Evolutionary conservation across 2,888 invertebrate genomes (phyloP), one percentile per base, ranked within the genome.

Genomic region (Brenthis ino): DNA sequence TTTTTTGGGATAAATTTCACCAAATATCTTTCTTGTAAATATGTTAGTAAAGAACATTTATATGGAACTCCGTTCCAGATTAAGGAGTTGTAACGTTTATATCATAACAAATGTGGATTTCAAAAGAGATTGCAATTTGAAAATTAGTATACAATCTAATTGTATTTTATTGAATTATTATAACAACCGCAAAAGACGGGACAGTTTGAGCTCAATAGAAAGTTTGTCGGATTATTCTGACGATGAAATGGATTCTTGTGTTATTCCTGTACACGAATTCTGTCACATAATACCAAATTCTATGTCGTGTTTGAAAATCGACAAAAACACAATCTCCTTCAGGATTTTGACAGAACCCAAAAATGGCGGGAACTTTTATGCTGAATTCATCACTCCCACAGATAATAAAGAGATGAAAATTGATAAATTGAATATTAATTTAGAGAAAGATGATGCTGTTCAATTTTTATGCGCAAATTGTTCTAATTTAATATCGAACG

Each of bases 11-110:
- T 16, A 50, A n/a, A 14, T 0, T 24, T 37, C 8, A 24, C 16
- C 33, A 14, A 14, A 8, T 16, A 33, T n/a, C 58, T 66, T 57
- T n/a, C 58, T 66, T 57, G 65, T 60, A 68, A 51, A 91, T 85
- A 85, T 93, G 93, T 85, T 93, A 81, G 83, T 93, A 65, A 89
- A 93, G 76, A 87, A 86, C 82, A 85, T 94, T 77, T 88, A 95
- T 75, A 90, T 95, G 77, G 95, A 95, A 86, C 82, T 95, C 16
- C 89, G 95, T 75, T 93, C 95, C 8, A 85, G 94, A 28, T 77
- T 95, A 75, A 89, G 94, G 67, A 94, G 94, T 70, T 95, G 95
- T 74, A 95, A 94, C 76, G 93, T 95, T 70, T 94, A 93, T 79
- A 90, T 95, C 54, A 92, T 90, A 13, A 92, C 93, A 0, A 88